Evolutionary conservation across 2,797 vertebrate genomes (phyloP).

Genomic region (Morus bassanus): DNA sequence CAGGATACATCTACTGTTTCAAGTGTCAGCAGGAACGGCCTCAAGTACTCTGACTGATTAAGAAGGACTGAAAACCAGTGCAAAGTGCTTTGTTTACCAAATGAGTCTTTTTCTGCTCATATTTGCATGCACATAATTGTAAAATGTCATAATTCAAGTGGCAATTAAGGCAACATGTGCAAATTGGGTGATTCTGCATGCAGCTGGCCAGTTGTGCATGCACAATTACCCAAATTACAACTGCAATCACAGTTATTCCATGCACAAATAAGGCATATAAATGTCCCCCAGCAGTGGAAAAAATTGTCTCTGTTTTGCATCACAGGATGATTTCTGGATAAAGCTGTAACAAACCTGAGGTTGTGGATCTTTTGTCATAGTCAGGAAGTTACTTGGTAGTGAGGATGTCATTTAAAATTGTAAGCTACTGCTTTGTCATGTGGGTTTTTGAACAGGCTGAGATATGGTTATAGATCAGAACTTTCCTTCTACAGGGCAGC

Average conservation of each 20-base stretch:
- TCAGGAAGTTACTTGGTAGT: neutral
- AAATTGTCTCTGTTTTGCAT: slow-evolving; percentile 6
- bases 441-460: neutral
- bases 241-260: slow-evolving; percentile 17
- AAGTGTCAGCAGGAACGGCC: slow-evolving; percentile 24
- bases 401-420: neutral
- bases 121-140: slow-evolving; percentile 46
- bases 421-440: neutral
- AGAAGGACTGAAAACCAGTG: slow-evolving; percentile 25
- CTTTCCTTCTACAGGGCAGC: neutral
- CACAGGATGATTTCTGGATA: neutral
- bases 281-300: neutral
- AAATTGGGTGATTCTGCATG: slow-evolving; percentile 48
- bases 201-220: slow-evolving; percentile 70
- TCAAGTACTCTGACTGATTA: slow-evolving; percentile 32
- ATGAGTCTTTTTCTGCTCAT: neutral
- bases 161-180: slow-evolving; percentile 48
- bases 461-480: neutral
- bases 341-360: neutral
- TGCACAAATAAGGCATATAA: slow-evolving; percentile 25
- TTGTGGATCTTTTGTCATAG: neutral
- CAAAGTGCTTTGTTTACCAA: slow-evolving; percentile 34
- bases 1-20: neutral
- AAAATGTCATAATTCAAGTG: slow-evolving; percentile 51
- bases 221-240: slow-evolving; percentile 64